phyloP scores from a whole-genome alignment of 2,888 invertebrate genomes.

The Leistus spinibarbis region DNA sequence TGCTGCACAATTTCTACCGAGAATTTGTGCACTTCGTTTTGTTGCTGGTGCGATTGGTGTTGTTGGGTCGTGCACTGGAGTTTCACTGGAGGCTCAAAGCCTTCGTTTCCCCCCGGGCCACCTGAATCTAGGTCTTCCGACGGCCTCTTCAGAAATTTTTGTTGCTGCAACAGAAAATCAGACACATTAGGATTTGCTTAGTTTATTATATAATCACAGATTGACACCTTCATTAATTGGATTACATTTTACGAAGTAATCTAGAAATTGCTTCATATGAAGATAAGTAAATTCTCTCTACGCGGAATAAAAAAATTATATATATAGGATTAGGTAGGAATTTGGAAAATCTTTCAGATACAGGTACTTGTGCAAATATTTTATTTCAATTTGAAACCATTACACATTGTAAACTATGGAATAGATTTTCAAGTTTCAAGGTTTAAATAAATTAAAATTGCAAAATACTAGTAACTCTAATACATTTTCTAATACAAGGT shows the following conservation, averaged over 20 bases:
- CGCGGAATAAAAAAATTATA: no score
- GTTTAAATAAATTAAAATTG: no score
- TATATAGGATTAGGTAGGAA: no score
- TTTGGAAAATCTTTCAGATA: no score
- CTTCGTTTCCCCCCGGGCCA: conserved; percentile 52
- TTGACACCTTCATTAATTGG: not conserved
- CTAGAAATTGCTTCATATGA: not conserved
- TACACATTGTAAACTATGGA: no score
- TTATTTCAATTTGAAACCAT: no score
- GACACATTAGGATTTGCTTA: conserved; percentile 6
- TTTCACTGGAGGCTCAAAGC: conserved; percentile 79
- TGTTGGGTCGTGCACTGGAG: conserved; percentile 66
- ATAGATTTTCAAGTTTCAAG: no score
- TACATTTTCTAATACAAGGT: no score
- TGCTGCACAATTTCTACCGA: conserved; percentile 93
- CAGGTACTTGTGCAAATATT: no score
- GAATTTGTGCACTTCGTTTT: conserved; percentile 64
- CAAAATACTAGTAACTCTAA: no score
- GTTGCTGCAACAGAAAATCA: conserved; percentile 67
- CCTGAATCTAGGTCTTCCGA: conserved; percentile 69
- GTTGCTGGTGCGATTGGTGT: conserved; percentile 49
- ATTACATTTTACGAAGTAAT: not conserved
- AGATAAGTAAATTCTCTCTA: no score
- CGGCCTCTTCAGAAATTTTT: conserved; percentile 80
- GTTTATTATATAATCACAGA: not conserved